Evolutionary conservation across 2,797 vertebrate species (phyloP).

Genomic region (Columba guinea): DNA sequence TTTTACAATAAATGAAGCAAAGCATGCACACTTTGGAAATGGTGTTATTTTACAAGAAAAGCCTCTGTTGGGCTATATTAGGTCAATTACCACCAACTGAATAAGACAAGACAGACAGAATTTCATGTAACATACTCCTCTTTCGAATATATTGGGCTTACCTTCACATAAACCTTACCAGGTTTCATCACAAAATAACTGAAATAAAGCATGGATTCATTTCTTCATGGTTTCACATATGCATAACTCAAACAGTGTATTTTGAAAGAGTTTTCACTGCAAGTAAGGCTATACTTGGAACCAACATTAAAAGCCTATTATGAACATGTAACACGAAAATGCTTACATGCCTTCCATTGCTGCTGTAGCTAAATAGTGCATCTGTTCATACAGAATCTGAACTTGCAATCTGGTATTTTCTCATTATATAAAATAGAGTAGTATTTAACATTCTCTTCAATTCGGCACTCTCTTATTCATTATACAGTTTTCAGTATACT

Average conservation of each 20-base stretch:
- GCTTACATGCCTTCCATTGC: neutral
- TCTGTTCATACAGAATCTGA: neutral
- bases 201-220: conserved; percentile 77
- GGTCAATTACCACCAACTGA: conserved; percentile 61
- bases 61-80: conserved; percentile 66
- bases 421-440: neutral
- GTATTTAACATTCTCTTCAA: neutral
- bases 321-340: neutral
- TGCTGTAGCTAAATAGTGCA: neutral
- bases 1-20: conserved; percentile 76
- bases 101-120: conserved; percentile 68
- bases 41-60: conserved; percentile 74
- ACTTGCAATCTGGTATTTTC: neutral
- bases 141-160: conserved; percentile 65
- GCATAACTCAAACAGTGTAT: conserved; percentile 16
- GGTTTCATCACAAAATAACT: conserved; percentile 70
- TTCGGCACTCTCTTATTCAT: neutral
- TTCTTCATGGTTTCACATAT: conserved; percentile 57
- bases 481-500: neutral
- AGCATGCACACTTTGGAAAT: conserved; percentile 58
- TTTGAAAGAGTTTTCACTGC: conserved; percentile 51
- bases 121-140: conserved; percentile 67
- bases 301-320: neutral
- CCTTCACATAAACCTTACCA: conserved; percentile 70
- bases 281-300: neutral